Base-by-base conservation (phyloP, 2,113 vertebrate species). In the Neogale vison region DNA sequence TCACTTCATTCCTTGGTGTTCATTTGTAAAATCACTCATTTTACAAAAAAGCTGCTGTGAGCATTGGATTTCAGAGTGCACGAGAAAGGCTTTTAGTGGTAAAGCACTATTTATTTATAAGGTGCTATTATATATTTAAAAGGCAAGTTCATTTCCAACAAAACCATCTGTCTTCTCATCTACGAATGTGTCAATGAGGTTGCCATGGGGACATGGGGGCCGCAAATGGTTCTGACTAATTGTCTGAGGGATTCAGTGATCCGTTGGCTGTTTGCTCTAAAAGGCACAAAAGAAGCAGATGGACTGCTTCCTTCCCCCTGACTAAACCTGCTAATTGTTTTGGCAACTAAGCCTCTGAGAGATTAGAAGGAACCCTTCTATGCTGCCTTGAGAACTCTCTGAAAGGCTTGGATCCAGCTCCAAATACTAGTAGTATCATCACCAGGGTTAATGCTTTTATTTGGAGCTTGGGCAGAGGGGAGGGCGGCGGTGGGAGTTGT, bases 91-190 rank as follows among this genome's bases (percentile, higher is more conserved):
- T 81, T 77, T 88, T 57, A 61, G n/a, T 45, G 65, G 42, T 50
- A 86, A 96, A 92, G 45, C 29, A 82, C 93, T 61, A 94, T 77
- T 96, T 96, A 88, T 97, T 95, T 95, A 96, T 97, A 79, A 97
- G 76, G 29, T 72, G 21, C 57, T 72, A 79, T 92, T 86, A 88
- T 74, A 82, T 93, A 90, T 95, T 96, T 94, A 93, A 97, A 93
- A 95, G 86, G 26, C 23, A 88, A 95, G 86, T 42, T 93, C 77
- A 77, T 88, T 89, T 85, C 67, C 89, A 96, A 69, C 55, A 82
- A 93, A 94, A 83, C 91, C 72, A 97, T 97, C 94, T 96, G 90
- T 90, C 84, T 96, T 80, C 55, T 90, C 59, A 72, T 74, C 95
- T 57, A 55, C 29, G 18, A 79, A 42, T 83, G 90, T 94, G 72